These are phyloP conservation scores for Eurytoma californica DNA, from an alignment of 2,888 invertebrate species.

Conservation along the genomic window DNA sequence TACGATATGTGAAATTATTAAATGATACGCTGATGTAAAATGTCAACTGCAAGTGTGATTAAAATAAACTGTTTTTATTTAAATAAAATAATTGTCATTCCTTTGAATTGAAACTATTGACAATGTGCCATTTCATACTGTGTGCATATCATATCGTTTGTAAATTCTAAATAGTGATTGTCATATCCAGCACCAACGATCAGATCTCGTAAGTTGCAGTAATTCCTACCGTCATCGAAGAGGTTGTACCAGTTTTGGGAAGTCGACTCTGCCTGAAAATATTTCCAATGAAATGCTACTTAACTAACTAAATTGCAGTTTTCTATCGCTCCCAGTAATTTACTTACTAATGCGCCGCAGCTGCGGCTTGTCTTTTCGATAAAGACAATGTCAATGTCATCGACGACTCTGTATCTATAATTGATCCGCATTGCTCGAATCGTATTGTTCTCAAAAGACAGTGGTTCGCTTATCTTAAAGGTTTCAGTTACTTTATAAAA, in stretches of 20 bases:
- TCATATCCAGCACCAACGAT: conserved; percentile 60
- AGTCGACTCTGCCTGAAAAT: conserved; percentile 62
- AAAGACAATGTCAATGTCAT: conserved; percentile 43
- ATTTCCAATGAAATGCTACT: conserved; percentile 8
- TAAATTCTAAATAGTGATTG: conserved; percentile 60
- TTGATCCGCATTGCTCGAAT: conserved; percentile 29
- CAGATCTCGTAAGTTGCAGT: conserved; percentile 65
- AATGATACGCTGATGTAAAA: too few species aligned
- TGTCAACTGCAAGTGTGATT: too few species aligned
- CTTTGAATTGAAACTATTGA: conserved; percentile 42
- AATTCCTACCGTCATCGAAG: conserved; percentile 65
- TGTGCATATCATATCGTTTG: conserved; percentile 62
- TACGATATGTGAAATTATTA: too few species aligned
- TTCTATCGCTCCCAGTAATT: not conserved
- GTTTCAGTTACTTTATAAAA: not conserved
- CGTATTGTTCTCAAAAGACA: conserved; percentile 22
- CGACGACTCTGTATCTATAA: not conserved
- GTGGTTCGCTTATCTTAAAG: conserved; percentile 5
- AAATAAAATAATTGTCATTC: too few species aligned
- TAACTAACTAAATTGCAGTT: not conserved
- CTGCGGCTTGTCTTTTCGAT: not conserved
- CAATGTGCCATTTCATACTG: conserved; percentile 63
- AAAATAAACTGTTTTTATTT: too few species aligned
- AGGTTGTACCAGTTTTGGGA: conserved; percentile 63
- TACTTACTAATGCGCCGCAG: conserved; percentile 45